Conservation (phyloP, 2,113 vertebrate genomes). For the Ceyx margarethae region DNA sequence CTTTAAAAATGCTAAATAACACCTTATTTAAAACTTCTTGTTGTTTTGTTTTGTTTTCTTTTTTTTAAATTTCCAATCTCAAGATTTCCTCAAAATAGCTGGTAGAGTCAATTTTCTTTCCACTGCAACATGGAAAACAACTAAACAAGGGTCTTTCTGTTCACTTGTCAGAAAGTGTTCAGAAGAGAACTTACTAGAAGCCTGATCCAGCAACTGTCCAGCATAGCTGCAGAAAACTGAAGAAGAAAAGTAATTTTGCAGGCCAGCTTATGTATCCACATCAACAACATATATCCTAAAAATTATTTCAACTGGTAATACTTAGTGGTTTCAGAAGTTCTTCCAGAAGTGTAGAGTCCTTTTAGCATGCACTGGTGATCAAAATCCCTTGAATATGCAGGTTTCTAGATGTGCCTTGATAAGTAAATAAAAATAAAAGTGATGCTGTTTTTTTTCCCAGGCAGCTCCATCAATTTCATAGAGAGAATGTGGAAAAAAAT, state of each 20-base stretch:
- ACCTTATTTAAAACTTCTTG: background rate
- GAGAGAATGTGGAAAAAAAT: background rate
- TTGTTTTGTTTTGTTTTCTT: background rate
- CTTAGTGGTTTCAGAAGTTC: background rate
- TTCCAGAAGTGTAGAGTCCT: background rate
- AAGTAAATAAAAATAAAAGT: background rate
- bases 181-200: background rate
- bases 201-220: background rate
- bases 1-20: background rate
- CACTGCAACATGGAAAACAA: background rate
- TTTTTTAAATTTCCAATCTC: background rate
- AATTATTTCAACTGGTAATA: background rate
- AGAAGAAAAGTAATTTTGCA: background rate
- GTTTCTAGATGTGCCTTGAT: background rate
- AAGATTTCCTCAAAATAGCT: background rate
- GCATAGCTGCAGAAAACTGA: slow-evolving; percentile 39
- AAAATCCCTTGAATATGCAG: background rate
- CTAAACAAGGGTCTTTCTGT: background rate
- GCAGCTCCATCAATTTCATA: background rate
- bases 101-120: background rate
- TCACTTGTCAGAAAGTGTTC: background rate
- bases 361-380: background rate
- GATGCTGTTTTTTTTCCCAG: background rate
- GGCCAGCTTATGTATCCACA: background rate
- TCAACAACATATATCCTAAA: background rate